Percentiles rank a stretch among this genome's conserved stretches.
These are phyloP conservation scores for Phyllotis vaccarum DNA, from an alignment of 2,797 vertebrate genomes.

Conservation along the genomic window DNA sequence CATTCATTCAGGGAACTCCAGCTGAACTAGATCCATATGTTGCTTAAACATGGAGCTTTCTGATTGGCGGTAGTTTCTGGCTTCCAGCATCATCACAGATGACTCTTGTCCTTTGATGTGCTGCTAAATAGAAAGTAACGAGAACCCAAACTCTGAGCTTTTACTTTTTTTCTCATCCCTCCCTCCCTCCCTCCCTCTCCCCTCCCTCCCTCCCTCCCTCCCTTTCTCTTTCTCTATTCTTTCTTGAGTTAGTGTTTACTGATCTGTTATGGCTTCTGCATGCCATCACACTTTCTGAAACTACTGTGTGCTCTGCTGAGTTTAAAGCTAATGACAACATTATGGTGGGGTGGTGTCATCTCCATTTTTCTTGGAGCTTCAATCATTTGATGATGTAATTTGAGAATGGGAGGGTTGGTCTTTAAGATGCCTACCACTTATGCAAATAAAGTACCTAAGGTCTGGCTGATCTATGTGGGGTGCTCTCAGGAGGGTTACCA, in stretches of 20 bases:
- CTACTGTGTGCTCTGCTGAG: background rate
- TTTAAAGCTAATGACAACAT: conserved; percentile 35
- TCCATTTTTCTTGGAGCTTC: conserved; percentile 17
- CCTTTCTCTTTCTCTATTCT: background rate
- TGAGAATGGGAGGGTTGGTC: background rate
- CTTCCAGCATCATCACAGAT: conserved; percentile 80
- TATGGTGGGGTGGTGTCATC: background rate
- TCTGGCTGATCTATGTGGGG: background rate
- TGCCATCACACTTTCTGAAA: background rate
- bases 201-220: fast-evolving
- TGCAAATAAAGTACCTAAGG: background rate
- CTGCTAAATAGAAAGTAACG: conserved; percentile 79
- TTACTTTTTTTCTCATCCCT: background rate
- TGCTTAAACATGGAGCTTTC: conserved; percentile 78
- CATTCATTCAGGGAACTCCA: conserved; percentile 88
- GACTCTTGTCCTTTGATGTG: conserved; percentile 85
- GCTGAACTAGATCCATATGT: conserved; percentile 90
- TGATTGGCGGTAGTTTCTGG: conserved; percentile 82
- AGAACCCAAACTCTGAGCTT: conserved; percentile 64
- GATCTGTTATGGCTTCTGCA: background rate
- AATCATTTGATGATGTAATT: conserved; percentile 36
- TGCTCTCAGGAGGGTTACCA: background rate
- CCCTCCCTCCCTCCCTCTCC: too few relatives aligned
- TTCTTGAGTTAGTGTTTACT: conserved; percentile 30
- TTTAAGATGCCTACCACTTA: background rate